Evolutionary conservation across 2,113 vertebrate genomes (phyloP).

Genomic region (Toxotes chatareus): DNA sequence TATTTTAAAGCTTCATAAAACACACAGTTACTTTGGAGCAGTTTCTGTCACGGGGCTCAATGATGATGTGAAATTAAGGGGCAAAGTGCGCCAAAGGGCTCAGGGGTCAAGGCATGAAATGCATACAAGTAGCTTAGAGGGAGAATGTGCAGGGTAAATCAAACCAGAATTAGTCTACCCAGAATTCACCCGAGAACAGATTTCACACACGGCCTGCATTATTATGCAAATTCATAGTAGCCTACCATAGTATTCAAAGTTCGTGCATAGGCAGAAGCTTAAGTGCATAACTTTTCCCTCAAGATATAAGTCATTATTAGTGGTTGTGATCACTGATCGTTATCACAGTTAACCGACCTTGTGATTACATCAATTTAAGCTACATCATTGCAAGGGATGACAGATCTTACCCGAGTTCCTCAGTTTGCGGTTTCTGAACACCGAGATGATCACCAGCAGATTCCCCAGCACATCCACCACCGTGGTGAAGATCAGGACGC

Average conservation of each 20-base stretch:
- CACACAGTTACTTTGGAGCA: background rate
- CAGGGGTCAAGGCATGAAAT: slow-evolving; percentile 8
- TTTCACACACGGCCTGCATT: slow-evolving; percentile 1
- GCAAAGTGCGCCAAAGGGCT: slow-evolving; percentile 12
- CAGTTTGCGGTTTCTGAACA: slow-evolving; percentile 91
- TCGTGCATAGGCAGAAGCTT: background rate
- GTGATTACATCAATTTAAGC: background rate
- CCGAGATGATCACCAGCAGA: slow-evolving; percentile 89
- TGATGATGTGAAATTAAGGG: slow-evolving; percentile 1
- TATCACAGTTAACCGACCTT: background rate
- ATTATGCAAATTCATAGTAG: background rate
- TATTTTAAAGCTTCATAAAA: background rate
- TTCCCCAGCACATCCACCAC: slow-evolving; percentile 91
- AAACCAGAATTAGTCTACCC: background rate
- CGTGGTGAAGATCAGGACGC: slow-evolving; percentile 91
- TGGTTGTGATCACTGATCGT: background rate
- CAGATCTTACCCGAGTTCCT: slow-evolving; percentile 88
- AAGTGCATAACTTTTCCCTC: background rate
- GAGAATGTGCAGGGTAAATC: background rate
- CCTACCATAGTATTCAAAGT: background rate
- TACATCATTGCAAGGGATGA: background rate
- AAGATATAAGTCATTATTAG: background rate
- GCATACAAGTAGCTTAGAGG: background rate
- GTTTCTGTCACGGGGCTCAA: background rate
- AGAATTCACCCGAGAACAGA: background rate